Evolutionary conservation across 2,113 vertebrate genomes (phyloP), one percentile per base, ranked within the genome.

Genomic region (Mastomys coucha): DNA sequence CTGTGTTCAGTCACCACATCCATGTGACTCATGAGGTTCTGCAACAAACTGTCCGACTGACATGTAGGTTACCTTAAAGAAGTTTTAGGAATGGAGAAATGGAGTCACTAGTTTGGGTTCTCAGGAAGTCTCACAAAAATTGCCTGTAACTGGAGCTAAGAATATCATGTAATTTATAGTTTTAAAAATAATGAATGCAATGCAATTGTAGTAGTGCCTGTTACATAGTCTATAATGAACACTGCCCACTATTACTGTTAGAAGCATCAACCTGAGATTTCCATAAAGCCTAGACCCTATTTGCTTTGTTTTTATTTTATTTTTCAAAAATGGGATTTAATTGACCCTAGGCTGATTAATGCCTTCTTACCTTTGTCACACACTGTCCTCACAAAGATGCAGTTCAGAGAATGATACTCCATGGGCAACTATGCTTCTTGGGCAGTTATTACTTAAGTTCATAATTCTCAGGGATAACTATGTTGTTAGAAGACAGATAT

Each of bases 331-430:
- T 73, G 24, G 16, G 12, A 26, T 6, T 56, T 28, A 22, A 93
- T 8, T 49, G 28, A 1, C 13, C 72, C 11, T 5, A 78, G 36
- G 20, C 2, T 82, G 22, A 70, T 36, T 39, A 76, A 72, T 63
- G 10, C 24, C 28, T 76, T 7, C 17, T 19, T 87, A 10, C 39
- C 53, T 95, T 88, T 75, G 31, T 89, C 19, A 13, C 42, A 26
- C 1, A 14, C 0, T 26, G 28, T 5, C 10, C 7, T 2, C 0
- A 31, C 11, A 12, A 73, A 17, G 51, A 88, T 42, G 22, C 73
- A 31, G 36, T 26, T 39, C 36, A 73, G 36, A 73, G 49, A 42
- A 42, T 5, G 5, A n/a, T 42, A 13, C 87, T 88, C n/a, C 2
- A 1, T 56, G 36, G 8, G 36, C 72, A 8, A 88, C 51, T 39